Conservation (phyloP, 2,888 invertebrate species). For the Xylota segnis region DNA sequence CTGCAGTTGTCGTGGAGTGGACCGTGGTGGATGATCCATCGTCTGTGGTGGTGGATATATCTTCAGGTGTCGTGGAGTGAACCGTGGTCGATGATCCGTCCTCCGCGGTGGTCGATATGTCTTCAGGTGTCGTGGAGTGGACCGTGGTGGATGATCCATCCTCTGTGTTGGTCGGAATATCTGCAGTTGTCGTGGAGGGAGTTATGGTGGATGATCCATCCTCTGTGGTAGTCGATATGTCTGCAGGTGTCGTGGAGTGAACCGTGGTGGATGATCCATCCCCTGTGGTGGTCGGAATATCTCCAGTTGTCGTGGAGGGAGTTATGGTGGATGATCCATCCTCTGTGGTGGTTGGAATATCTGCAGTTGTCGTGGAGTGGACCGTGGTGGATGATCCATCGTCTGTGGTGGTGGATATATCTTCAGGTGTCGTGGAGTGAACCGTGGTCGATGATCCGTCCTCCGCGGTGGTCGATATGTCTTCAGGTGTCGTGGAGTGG, state of each 20-base stretch:
- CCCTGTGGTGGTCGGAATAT: not conserved
- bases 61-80: not conserved
- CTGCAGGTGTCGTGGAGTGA: not conserved
- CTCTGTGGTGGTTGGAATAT: not conserved
- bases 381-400: not conserved
- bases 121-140: slow-evolving; percentile 2
- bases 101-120: not conserved
- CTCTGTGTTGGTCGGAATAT: slow-evolving; percentile 1
- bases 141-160: not conserved
- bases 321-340: not conserved
- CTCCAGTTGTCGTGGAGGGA: not conserved
- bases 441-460: not conserved
- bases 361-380: slow-evolving; percentile 2
- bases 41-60: not conserved
- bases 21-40: not conserved
- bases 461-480: not conserved
- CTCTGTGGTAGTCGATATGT: not conserved
- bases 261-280: not conserved
- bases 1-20: not conserved
- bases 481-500: not conserved
- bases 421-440: not conserved
- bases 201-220: not conserved
- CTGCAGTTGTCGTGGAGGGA: not conserved
- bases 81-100: not conserved
- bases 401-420: slow-evolving; percentile 4